Percentiles rank a stretch among this genome's conserved stretches.
Conservation (phyloP, 2,113 vertebrate species). For the Tenebrosternarchus preto region DNA sequence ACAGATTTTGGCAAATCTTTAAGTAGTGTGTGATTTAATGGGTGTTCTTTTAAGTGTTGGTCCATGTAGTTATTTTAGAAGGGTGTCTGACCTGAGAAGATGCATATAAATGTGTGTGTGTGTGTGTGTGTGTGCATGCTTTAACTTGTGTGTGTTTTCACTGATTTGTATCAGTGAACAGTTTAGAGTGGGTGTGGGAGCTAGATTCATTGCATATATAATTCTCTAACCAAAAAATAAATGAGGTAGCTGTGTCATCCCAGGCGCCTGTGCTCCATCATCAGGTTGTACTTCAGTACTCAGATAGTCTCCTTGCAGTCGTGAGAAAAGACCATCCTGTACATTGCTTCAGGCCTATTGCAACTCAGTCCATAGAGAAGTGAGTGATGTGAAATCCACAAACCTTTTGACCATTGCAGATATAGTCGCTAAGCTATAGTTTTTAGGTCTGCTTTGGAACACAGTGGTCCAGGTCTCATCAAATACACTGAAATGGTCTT, state of each 20-base stretch:
- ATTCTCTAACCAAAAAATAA: constrained; percentile 42
- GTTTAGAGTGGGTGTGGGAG: constrained; percentile 24
- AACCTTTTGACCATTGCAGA: background rate
- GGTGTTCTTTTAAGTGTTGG: constrained; percentile 32
- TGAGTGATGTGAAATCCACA: background rate
- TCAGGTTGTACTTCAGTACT: constrained; percentile 48
- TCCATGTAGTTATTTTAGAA: constrained; percentile 25
- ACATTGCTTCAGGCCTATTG: background rate
- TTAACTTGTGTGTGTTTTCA: background rate
- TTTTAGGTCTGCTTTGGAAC: constrained; percentile 37
- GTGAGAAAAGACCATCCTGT: constrained; percentile 22
- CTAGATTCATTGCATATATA: constrained; percentile 35
- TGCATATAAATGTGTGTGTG: background rate
- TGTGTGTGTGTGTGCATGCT: constrained; percentile 3
- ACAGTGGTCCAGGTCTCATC: background rate
- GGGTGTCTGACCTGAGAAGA: constrained; percentile 33
- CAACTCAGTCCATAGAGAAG: background rate
- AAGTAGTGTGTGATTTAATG: background rate
- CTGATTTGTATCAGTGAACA: constrained; percentile 28
- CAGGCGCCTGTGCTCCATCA: no score
- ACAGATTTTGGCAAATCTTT: background rate
- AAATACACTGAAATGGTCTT: constrained; percentile 6
- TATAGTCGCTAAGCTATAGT: constrained; percentile 7
- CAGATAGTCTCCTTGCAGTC: constrained; percentile 37
- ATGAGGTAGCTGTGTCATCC: constrained; percentile 59